phyloP scores from a whole-genome alignment of 2,888 invertebrate genomes.

The Dolichomitus sp. region DNA sequence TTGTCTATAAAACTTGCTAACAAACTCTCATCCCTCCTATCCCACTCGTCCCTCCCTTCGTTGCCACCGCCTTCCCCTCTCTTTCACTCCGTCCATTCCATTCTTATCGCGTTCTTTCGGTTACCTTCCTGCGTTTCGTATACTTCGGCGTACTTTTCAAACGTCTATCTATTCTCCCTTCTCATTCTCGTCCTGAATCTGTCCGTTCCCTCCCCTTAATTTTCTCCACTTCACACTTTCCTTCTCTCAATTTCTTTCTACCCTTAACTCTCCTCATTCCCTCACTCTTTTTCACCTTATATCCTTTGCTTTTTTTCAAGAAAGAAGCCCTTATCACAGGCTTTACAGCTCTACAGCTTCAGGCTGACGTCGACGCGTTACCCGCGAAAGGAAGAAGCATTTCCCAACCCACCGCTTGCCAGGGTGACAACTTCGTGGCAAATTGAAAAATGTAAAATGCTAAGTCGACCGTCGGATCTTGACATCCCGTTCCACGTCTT shows the following conservation, averaged over 20 bases:
- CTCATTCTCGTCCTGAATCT: conserved; percentile 7
- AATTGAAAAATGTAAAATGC: conserved; percentile 80
- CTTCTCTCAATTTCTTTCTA: conserved; percentile 45
- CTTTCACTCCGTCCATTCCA: not conserved
- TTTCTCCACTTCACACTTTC: conserved; percentile 56
- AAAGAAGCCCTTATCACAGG: conserved; percentile 71
- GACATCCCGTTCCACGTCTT: not conserved
- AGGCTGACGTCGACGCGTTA: conserved; percentile 32
- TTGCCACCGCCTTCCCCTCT: not conserved
- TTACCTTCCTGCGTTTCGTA: conserved; percentile 40
- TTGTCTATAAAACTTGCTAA: conserved; percentile 82
- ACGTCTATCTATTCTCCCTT: conserved; percentile 19
- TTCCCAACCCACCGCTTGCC: conserved; percentile 29
- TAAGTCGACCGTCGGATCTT: conserved; percentile 59
- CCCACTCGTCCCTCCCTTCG: conserved; percentile 64
- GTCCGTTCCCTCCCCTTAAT: conserved; percentile 53
- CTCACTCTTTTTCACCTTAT: conserved; percentile 26
- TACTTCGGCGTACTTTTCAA: conserved; percentile 12
- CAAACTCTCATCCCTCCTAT: conserved; percentile 73
- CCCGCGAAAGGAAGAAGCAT: conserved; percentile 20
- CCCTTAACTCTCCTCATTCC: conserved; percentile 11
- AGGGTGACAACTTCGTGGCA: conserved; percentile 70
- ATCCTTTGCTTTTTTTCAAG: conserved; percentile 43
- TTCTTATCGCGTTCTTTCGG: conserved; percentile 22
- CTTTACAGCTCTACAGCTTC: conserved; percentile 37